phyloP scores from a whole-genome alignment of 2,888 invertebrate species.

The Tetanocera ferruginea region DNA sequence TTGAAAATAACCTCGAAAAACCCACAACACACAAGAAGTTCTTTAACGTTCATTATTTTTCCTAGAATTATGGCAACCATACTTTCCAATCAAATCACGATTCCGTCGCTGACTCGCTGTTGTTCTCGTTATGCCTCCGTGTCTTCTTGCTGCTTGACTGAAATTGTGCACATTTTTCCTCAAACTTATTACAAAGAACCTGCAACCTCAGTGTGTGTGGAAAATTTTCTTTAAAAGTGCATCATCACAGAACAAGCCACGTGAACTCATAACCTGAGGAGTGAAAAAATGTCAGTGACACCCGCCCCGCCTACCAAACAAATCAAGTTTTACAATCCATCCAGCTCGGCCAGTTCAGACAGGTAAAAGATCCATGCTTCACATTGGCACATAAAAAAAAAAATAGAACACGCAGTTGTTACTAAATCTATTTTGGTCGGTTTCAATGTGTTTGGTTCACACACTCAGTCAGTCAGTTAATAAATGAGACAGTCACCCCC shows the following conservation, averaged over 20 bases:
- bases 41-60: too few species aligned
- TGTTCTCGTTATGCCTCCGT: too few species aligned
- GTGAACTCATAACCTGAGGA: not conserved
- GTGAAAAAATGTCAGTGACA: conserved; percentile 57
- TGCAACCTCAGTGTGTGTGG: not conserved
- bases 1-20: too few species aligned
- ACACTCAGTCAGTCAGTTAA: not conserved
- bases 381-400: not conserved
- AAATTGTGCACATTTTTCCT: conserved; percentile 7
- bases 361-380: conserved; percentile 74
- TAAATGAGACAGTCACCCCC: not conserved
- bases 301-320: conserved; percentile 65
- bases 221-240: not conserved
- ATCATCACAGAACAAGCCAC: not conserved
- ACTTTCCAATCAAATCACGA: too few species aligned
- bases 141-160: too few species aligned
- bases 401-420: not conserved
- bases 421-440: not conserved
- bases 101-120: too few species aligned
- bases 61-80: too few species aligned
- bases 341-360: conserved; percentile 92
- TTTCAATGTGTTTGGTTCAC: not conserved
- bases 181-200: not conserved
- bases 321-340: conserved; percentile 80
- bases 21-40: too few species aligned